Base-by-base conservation (phyloP, 2,888 invertebrate species). In the Gortyna flavago region DNA sequence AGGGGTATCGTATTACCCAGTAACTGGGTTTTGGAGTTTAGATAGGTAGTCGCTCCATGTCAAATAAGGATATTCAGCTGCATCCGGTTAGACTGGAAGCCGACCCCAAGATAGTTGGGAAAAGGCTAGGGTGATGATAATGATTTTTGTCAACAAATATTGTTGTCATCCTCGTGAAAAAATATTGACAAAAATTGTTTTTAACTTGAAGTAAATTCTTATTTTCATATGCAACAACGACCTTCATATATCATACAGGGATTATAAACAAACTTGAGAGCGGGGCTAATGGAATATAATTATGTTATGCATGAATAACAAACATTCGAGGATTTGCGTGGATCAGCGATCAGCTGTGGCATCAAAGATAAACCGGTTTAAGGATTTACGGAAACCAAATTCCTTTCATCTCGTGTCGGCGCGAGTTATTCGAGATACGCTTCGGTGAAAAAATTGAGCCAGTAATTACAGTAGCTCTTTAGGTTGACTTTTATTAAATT, bases 291-390 rank as follows among this genome's bases (percentile, higher is more conserved):
- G 51, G 61, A 79, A 79, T 70, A 79, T 61, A 9, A 41, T 75
- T 32, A 35, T 25, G 25, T 41, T 25, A 48, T 77, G 35, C 51
- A 61, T 79, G 18, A 38, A 48, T 18, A 62, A 61, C 61, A 62
- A 29, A 77, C 79, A 70, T 41, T 18, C 1, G n/a, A 51, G 61
- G 35, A 79, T 77, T 77, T 79, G n/a, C 7, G n/a, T 5, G 79
- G 61, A 61, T 77, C 59, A 79, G 48, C 16, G 32, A 70, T 79
- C 61, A 35, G 61, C 77, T 77, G 61, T 11, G 35, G 51, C 11
- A 29, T 78, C 61, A 79, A 29, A 79, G 61, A 77, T 79, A 35
- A 79, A 61, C 25, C 13, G 25, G 7, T 62, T 41, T 38, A 32
- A 69, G 61, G 29, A 38, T n/a, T 35, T 32, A 38, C 38, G 35